Evolutionary conservation across 1,140 invertebrate genomes (phyloP).

Genomic region (Trinorchestia longiramus): DNA sequence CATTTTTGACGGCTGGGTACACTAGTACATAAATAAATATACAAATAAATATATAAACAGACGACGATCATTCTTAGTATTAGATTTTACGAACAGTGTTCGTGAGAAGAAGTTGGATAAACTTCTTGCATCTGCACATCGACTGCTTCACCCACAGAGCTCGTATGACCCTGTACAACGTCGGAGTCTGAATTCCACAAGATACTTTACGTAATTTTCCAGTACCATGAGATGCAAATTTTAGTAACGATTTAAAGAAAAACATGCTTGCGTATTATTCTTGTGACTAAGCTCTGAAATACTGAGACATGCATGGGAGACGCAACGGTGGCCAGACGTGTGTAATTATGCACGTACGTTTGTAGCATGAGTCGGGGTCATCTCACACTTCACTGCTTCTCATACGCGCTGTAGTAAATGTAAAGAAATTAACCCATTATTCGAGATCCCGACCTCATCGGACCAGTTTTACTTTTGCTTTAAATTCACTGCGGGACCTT

Average conservation of each 20-base stretch:
- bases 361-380: not conserved
- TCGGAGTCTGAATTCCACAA: not conserved
- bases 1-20: no score
- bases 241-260: not conserved
- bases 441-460: not conserved
- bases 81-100: no score
- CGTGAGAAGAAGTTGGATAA: no score
- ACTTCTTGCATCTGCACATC: not conserved
- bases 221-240: not conserved
- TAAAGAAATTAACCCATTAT: not conserved
- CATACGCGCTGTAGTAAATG: not conserved
- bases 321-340: not conserved
- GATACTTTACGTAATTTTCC: not conserved
- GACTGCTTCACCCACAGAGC: not conserved
- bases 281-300: not conserved
- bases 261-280: not conserved
- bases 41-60: no score
- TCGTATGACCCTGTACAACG: not conserved
- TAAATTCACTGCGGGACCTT: not conserved
- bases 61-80: no score
- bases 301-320: not conserved
- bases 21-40: no score
- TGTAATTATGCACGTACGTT: not conserved
- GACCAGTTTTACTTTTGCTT: not conserved
- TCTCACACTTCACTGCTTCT: not conserved